A percentile compares a stretch with the other conserved stretches of the same genome.
These are phyloP conservation scores for Trichomalopsis sarcophagae DNA, from an alignment of 1,140 invertebrate species.

Conservation along the genomic window DNA sequence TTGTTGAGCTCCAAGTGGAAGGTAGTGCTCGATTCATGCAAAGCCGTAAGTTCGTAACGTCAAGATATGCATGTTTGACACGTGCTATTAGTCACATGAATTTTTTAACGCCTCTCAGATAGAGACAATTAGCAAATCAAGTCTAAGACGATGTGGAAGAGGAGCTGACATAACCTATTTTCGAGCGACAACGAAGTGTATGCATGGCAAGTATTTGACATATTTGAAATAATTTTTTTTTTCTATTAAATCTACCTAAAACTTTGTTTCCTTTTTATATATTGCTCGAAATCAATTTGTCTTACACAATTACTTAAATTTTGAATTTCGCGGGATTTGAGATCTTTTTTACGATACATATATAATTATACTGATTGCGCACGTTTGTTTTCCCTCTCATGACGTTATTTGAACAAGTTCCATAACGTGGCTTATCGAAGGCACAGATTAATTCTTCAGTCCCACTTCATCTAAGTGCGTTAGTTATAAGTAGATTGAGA, in stretches of 20 bases:
- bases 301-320: neutral
- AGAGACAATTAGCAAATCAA: neutral
- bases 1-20: neutral
- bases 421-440: conserved; percentile 1
- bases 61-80: neutral
- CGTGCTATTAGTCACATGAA: neutral
- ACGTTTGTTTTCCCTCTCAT: neutral
- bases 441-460: too few species aligned
- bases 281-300: neutral
- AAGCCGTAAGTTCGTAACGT: neutral
- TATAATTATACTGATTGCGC: neutral
- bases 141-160: neutral
- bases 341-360: neutral
- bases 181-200: neutral
- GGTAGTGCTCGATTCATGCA: neutral
- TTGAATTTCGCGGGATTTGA: conserved; percentile 14
- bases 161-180: conserved; percentile 18
- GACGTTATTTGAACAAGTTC: neutral
- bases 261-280: too few species aligned
- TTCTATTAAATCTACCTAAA: too few species aligned
- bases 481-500: neutral
- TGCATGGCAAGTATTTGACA: neutral
- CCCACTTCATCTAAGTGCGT: neutral
- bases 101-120: neutral
- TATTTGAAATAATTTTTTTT: too few species aligned